Base-by-base conservation (phyloP, 2,888 invertebrate genomes). In the Cheilosia scutellata region DNA sequence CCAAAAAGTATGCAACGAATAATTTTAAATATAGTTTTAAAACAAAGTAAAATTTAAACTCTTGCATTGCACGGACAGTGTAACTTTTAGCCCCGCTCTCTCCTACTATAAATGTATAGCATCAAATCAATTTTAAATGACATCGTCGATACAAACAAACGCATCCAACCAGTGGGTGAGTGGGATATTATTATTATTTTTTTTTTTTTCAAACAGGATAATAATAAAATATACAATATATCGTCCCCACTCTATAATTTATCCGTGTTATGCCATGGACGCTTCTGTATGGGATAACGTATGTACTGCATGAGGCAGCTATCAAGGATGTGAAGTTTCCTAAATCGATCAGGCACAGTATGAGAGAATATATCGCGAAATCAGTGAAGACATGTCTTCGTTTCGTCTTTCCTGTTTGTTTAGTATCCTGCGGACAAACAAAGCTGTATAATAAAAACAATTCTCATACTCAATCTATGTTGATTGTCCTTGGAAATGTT, bases 41-140 rank as follows among this genome's bases (percentile, higher is more conserved):
- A n/a, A n/a, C n/a, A n/a, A n/a, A n/a, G n/a, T n/a, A n/a, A n/a
- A n/a, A n/a, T n/a, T n/a, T n/a, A n/a, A n/a, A n/a, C n/a, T n/a
- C n/a, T n/a, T n/a, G n/a, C n/a, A n/a, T n/a, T n/a, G n/a, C n/a
- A n/a, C n/a, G n/a, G n/a, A n/a, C n/a, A n/a, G n/a, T n/a, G n/a
- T n/a, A n/a, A n/a, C n/a, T n/a, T n/a, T 20, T 20, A 20, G 2
- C 20, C 20, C 20, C 20, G 20, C 20, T 1, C 20, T 20, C 20
- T 2, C 20, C 20, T 20, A 20, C 20, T 20, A 20, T 20, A 47
- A 2, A 16, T 5, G 20, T 9, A 47, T 51, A 33, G 37, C 42
- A 66, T 25, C 47, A 68, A 74, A 80, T 74, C 74, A 66, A 68
- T 80, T 80, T 74, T 55, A 49, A 78, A 68, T 63, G 63, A 47